A percentile compares a stretch with the other conserved stretches of the same genome.
Conservation (phyloP, 2,113 vertebrate genomes). For the Illadopsis cleaveri region DNA sequence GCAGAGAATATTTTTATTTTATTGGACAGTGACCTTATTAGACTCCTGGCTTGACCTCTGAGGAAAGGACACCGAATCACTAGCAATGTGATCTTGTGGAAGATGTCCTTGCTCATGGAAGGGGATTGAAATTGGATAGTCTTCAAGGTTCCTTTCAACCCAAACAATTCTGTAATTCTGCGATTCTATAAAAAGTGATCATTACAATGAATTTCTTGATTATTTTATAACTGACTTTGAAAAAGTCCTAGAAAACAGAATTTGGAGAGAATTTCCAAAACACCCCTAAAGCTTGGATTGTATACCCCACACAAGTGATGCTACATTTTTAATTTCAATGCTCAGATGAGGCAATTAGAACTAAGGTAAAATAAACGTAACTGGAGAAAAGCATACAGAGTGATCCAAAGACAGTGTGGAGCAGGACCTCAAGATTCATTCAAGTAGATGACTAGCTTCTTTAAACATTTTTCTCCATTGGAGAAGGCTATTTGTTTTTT, state of each 20-base stretch:
- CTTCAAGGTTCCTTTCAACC: not conserved
- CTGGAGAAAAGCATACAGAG: not conserved
- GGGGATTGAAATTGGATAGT: not conserved
- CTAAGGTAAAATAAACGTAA: fast-evolving
- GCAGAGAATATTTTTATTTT: not conserved
- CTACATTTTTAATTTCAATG: not conserved
- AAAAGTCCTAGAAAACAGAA: not conserved
- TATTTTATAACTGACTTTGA: not conserved
- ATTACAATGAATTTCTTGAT: not conserved
- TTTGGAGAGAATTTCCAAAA: not conserved
- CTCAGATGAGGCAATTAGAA: not conserved
- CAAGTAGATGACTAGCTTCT: not conserved
- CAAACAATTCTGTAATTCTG: fast-evolving
- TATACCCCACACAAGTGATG: fast-evolving
- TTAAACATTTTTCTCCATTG: not conserved
- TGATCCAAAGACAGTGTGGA: not conserved
- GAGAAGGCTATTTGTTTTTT: fast-evolving
- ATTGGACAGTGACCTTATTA: not conserved
- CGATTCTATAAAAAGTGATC: not conserved
- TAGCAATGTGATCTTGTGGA: fast-evolving
- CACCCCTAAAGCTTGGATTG: fast-evolving
- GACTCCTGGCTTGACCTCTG: not conserved
- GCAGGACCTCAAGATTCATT: not conserved
- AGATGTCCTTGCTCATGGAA: not conserved
- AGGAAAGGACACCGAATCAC: not conserved